A percentile compares a stretch with the other conserved stretches of the same genome.
These are phyloP conservation scores for Puma concolor DNA, from an alignment of 2,113 vertebrate genomes.

Conservation along the genomic window DNA sequence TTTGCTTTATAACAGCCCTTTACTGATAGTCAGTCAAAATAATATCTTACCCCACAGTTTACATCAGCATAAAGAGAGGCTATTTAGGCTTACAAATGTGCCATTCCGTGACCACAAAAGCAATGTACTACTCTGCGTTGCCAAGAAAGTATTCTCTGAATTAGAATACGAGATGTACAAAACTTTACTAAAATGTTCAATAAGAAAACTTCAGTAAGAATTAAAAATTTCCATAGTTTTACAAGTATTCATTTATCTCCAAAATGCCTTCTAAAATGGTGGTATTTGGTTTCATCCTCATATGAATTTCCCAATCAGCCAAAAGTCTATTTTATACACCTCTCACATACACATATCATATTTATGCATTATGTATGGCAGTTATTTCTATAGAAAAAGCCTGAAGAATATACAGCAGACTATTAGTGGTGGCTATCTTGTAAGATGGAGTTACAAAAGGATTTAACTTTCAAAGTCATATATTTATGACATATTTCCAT, in stretches of 20 bases:
- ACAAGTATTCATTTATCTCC: background rate
- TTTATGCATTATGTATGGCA: background rate
- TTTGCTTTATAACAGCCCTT: background rate
- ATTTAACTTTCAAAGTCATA: conserved; percentile 2
- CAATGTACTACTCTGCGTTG: background rate
- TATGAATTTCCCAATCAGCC: background rate
- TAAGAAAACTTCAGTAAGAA: background rate
- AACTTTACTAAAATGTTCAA: background rate
- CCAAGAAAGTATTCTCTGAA: background rate
- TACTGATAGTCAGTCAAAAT: background rate
- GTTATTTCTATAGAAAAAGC: background rate
- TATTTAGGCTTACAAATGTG: background rate
- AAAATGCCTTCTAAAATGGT: background rate
- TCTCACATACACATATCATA: background rate
- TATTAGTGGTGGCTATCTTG: background rate
- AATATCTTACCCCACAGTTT: background rate
- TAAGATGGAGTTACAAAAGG: background rate
- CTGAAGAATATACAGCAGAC: background rate
- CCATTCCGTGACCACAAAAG: background rate
- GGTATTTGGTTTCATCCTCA: background rate
- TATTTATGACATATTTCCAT: background rate
- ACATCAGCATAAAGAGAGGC: background rate
- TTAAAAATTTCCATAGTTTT: conserved; percentile 26
- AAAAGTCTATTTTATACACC: background rate
- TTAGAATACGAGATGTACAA: background rate